phyloP scores from a whole-genome alignment of 2,888 invertebrate genomes.

The Nasonovia ribisnigri region DNA sequence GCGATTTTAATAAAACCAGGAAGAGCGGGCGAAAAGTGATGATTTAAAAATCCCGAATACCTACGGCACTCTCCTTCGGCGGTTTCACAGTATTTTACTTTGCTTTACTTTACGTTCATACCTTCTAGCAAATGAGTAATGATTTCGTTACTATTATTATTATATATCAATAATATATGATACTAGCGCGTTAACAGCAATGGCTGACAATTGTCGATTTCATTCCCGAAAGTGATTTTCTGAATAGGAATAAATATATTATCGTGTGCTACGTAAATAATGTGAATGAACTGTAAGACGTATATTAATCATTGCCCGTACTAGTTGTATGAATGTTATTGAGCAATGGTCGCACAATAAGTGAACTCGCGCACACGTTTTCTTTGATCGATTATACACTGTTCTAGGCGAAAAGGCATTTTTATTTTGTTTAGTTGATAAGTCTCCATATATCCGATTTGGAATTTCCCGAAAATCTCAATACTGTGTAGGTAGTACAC shows the following conservation, averaged over 20 bases:
- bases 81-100: neutral
- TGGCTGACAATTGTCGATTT: neutral
- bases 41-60: neutral
- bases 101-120: neutral
- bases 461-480: neutral
- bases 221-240: neutral
- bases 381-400: neutral
- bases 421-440: neutral
- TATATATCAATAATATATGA: neutral
- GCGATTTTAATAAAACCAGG: neutral
- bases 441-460: neutral
- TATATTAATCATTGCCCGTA: neutral
- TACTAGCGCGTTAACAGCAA: neutral
- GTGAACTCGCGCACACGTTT: neutral
- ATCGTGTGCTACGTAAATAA: neutral
- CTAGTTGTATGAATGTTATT: neutral
- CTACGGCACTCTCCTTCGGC: neutral
- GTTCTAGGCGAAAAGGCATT: neutral
- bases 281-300: neutral
- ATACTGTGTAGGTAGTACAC: neutral
- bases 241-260: neutral
- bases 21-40: neutral
- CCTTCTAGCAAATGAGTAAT: neutral
- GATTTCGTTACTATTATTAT: neutral
- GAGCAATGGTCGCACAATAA: neutral